Evolutionary conservation across 2,797 vertebrate species (phyloP), one percentile per base, ranked within the genome.

Genomic region (Peromyscus aztecus): DNA sequence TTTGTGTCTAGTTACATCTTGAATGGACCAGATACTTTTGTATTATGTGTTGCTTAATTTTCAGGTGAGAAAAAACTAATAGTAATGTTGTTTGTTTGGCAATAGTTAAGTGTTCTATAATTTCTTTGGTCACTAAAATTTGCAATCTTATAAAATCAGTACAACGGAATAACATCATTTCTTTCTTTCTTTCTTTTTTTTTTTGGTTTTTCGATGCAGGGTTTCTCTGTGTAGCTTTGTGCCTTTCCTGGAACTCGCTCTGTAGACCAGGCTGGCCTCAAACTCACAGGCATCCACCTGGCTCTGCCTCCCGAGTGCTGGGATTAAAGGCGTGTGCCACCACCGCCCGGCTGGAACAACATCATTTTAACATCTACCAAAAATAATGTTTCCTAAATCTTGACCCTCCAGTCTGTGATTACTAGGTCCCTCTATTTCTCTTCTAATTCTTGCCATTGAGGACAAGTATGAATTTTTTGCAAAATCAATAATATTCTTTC

Each of bases 41-140:
- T 89, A 52, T 61, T 75, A 4, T n/a, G 27, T 81, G n/a, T 55
- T 76, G 34, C n/a, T 92, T 97, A 85, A 63, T 69, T 92, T 85
- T 77, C 37, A 77, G 75, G 61, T 65, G 57, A 14, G 29, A 49
- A 75, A 90, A 93, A 63, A 57, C 1, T 7, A 59, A 57, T 37
- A 21, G 12, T 65, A 65, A 63, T 89, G 27, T 43, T 43, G 2
- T 86, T 85, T 90, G 4, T 67, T 71, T 82, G 55, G 37, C 59
- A 67, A 61, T 82, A 63, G 9, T 84, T 52, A 86, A 89, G 63
- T 90, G 27, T 93, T 96, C 77, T 69, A 77, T 43, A 85, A 80
- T 83, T 46, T 69, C 23, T 43, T 9, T 93, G 24, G 8, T 84
- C 76, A 84, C 93, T 87, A 88, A 90, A 89, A 40, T 29, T 73